A percentile compares a stretch with the other conserved stretches of the same genome.
Evolutionary conservation across 2,797 vertebrate genomes (phyloP).

Genomic region (Coracias cyanogaster): DNA sequence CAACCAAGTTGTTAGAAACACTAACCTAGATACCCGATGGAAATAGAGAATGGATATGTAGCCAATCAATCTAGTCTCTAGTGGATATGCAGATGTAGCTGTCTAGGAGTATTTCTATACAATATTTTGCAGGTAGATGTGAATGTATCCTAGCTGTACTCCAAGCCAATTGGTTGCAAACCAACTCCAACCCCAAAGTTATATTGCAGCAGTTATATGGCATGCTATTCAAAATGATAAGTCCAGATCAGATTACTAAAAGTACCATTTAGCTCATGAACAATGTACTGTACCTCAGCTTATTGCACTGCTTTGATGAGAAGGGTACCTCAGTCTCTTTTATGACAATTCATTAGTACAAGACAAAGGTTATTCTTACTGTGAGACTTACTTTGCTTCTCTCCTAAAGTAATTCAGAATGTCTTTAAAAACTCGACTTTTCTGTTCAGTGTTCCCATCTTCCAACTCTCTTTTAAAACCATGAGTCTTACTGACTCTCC

Average conservation of each 20-base stretch:
- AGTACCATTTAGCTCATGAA: background rate
- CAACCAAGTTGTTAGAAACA: background rate
- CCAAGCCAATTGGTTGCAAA: background rate
- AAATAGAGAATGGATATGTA: background rate
- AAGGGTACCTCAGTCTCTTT: background rate
- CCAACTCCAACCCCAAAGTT: background rate
- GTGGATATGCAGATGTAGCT: background rate
- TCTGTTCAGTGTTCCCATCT: background rate
- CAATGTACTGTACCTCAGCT: background rate
- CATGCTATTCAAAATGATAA: background rate
- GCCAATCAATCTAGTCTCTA: background rate
- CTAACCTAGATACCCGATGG: background rate
- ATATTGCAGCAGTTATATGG: background rate
- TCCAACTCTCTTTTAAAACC: background rate
- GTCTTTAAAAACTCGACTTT: background rate
- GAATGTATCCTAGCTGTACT: rapidly evolving
- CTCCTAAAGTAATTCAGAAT: background rate
- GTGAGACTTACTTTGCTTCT: background rate
- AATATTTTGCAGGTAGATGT: background rate
- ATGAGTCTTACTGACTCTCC: background rate
- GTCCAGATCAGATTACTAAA: background rate
- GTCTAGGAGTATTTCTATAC: background rate
- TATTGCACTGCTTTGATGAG: background rate
- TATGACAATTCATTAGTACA: background rate
- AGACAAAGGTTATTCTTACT: background rate